Percentiles rank a stretch among this genome's conserved stretches.
phyloP scores from a whole-genome alignment of 2,113 vertebrate species.

The Poicephalus meyeri region DNA sequence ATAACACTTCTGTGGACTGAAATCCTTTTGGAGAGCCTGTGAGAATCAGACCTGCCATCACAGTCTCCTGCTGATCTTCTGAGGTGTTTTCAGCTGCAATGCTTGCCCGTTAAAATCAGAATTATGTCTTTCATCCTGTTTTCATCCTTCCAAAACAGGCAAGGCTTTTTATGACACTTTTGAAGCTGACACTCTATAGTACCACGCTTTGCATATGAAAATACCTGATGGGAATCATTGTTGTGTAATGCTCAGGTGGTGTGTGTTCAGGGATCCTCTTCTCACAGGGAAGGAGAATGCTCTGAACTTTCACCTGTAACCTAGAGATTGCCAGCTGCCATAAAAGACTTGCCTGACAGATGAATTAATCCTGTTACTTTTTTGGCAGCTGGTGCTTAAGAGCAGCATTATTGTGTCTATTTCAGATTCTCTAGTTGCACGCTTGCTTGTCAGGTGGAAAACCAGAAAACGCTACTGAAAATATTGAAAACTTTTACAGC shows the following conservation, averaged over 20 bases:
- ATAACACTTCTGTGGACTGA: background rate
- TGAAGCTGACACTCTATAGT: background rate
- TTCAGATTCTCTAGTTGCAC: background rate
- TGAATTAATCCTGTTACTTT: background rate
- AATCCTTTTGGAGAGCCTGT: background rate
- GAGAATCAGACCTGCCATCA: background rate
- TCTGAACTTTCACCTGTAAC: background rate
- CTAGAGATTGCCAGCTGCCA: background rate
- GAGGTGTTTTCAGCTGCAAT: background rate
- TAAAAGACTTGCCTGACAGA: background rate
- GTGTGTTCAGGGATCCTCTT: background rate
- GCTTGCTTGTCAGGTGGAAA: background rate
- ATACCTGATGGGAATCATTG: background rate
- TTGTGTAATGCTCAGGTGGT: background rate
- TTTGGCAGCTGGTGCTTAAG: background rate
- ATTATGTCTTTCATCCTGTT: background rate
- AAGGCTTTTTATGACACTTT: background rate
- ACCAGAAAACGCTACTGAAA: background rate
- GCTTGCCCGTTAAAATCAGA: background rate
- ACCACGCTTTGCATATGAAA: background rate
- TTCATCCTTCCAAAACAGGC: background rate
- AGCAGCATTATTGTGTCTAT: background rate
- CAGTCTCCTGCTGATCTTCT: background rate
- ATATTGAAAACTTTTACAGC: background rate
- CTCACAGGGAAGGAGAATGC: background rate